These are phyloP conservation scores for Branchipolynoe longqiensis DNA, from an alignment of 2,888 invertebrate genomes.

Conservation along the genomic window DNA sequence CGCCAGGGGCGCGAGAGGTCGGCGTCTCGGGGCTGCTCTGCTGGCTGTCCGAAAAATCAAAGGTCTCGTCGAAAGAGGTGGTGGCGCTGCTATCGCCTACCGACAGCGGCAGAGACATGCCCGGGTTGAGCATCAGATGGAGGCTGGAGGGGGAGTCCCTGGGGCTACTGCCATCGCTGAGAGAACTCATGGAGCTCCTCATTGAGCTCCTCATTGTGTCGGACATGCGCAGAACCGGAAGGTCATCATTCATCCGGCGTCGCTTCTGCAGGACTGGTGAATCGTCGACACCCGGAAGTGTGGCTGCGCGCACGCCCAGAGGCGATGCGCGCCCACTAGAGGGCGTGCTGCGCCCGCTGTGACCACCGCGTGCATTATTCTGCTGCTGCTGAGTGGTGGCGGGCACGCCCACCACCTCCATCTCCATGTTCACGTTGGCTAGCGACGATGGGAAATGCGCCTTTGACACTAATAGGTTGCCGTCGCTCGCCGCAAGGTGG, in stretches of 20 bases:
- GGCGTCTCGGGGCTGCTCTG: slow-evolving; percentile 45
- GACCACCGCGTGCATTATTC: not conserved
- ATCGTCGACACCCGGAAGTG: slow-evolving; percentile 37
- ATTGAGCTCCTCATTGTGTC: too few relatives aligned
- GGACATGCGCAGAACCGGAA: too few relatives aligned
- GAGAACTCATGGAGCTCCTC: not conserved
- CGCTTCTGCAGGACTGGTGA: slow-evolving; percentile 53
- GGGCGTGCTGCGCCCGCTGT: slow-evolving; percentile 40
- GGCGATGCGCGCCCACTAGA: slow-evolving; percentile 22
- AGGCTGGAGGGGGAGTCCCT: slow-evolving; percentile 21
- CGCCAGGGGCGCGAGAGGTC: not conserved
- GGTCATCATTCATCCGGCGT: slow-evolving; percentile 54
- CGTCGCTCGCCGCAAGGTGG: slow-evolving; percentile 35
- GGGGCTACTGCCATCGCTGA: slow-evolving; percentile 46
- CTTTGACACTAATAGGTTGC: slow-evolving; percentile 18
- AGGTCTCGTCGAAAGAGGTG: slow-evolving; percentile 28
- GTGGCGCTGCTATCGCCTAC: not conserved
- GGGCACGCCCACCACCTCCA: not conserved
- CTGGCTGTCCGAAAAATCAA: slow-evolving; percentile 56
- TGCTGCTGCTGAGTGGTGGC: not conserved
- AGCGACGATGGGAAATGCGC: slow-evolving; percentile 7
- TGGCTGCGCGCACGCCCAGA: slow-evolving; percentile 35
- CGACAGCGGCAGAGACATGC: not conserved
- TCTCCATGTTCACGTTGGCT: slow-evolving; percentile 8
- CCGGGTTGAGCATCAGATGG: slow-evolving; percentile 32